Percentiles rank a stretch among this genome's conserved stretches.
phyloP scores from a whole-genome alignment of 2,113 vertebrate species.

The Theristicus caerulescens region DNA sequence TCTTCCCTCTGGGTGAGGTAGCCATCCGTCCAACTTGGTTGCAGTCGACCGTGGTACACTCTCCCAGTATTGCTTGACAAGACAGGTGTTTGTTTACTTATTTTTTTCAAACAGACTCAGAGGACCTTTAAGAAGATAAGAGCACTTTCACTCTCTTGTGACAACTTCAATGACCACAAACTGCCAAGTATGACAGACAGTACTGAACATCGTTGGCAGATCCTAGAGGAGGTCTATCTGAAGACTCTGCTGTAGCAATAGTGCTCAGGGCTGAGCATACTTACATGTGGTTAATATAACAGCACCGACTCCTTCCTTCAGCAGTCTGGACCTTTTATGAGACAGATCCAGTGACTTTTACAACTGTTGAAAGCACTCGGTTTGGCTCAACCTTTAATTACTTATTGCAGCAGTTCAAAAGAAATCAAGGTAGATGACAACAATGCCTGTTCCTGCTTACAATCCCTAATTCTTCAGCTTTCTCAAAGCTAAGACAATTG shows the following conservation, averaged over 20 bases:
- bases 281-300: neutral
- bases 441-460: neutral
- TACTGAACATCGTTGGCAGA: fast-evolving
- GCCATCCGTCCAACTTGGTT: neutral
- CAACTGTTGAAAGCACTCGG: neutral
- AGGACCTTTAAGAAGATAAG: neutral
- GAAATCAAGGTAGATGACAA: neutral
- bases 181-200: neutral
- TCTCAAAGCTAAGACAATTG: neutral
- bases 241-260: neutral
- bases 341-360: neutral
- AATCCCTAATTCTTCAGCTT: neutral
- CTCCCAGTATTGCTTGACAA: neutral
- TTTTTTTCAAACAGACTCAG: neutral
- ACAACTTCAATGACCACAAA: neutral
- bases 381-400: neutral
- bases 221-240: neutral
- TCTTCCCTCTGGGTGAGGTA: neutral
- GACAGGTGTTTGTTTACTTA: neutral
- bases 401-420: neutral
- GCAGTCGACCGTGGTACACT: too few species aligned
- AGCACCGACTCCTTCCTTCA: neutral
- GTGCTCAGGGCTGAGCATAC: neutral
- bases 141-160: neutral
- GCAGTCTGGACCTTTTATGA: neutral